Evolutionary conservation across 2,113 vertebrate species (phyloP).

Genomic region (Taurulus bubalis): DNA sequence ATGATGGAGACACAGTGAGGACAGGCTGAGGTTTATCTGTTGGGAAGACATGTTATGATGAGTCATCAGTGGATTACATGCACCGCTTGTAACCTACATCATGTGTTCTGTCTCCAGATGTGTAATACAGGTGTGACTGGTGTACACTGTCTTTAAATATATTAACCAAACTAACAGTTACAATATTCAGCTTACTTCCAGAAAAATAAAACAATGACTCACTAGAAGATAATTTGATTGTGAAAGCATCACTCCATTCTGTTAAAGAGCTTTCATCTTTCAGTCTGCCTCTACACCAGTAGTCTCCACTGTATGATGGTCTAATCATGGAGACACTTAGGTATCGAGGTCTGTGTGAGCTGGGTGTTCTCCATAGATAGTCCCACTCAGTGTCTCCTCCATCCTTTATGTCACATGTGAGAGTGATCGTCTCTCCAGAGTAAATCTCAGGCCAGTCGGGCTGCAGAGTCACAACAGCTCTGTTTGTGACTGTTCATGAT

Average conservation of each 20-base stretch:
- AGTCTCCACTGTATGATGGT: neutral
- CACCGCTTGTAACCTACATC: no score
- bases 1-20: constrained; percentile 50
- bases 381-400: neutral
- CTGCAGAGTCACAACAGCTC: constrained; percentile 11
- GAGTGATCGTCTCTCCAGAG: neutral
- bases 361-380: neutral
- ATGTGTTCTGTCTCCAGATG: no score
- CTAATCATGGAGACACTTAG: neutral
- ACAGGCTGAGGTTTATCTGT: neutral
- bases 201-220: neutral
- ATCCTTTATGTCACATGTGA: neutral
- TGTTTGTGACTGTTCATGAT: constrained; percentile 8
- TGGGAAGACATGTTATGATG: no score
- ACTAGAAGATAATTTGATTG: neutral
- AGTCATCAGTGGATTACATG: no score
- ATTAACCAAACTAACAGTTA: neutral
- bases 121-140: no score
- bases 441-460: constrained; percentile 14
- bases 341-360: fast-evolving
- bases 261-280: neutral
- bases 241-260: neutral
- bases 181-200: neutral
- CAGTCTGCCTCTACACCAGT: neutral
- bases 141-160: neutral